Evolutionary conservation across 1,140 invertebrate species (phyloP), one percentile per base, ranked within the genome.

Genomic region (Camponotus floridanus): DNA sequence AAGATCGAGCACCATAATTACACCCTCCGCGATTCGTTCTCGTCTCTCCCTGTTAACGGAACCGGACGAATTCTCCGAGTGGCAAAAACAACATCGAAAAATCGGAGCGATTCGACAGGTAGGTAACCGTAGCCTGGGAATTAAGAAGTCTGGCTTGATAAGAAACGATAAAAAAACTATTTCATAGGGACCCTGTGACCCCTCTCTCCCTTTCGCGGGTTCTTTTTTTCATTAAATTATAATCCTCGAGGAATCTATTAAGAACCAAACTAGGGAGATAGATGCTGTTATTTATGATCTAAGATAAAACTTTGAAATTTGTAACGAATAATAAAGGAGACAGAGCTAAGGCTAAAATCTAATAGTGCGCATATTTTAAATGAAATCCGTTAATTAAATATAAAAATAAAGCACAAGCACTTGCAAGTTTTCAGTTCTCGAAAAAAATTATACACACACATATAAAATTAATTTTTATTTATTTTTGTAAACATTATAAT

Each of bases 1-100:
- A 92, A 94, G 92, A 94, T 94, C 91, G 91, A 92, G 91, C 89
- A 91, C 80, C 91, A 91, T 92, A 93, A 92, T 92, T 92, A 92
- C 86, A 90, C 85, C 85, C 86, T 88, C 88, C 85, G 78, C 62
- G 81, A 87, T 89, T 88, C 85, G 80, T 80, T 91, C 74, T 68
- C 68, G 42, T 88, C 71, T 81, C 68, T 74, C 62, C 78, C 88
- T 31, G 87, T 88, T 88, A 86, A 83, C 31, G 67, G 21, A 76
- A 26, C 51, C 71, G 71, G n/a, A 11, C 59, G 73, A 68, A 88
- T 67, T 45, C 76, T 65, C 73, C 73, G 79, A 65, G 73, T 71
- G 85, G 85, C 73, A 70, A 62, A 62, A 73, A 81, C 65, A 64
- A 51, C 5, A 31, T 26, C 31, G 59, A 84, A 79, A 45, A 81